Conservation (phyloP, 2,113 vertebrate genomes). For the Laticauda colubrina region DNA sequence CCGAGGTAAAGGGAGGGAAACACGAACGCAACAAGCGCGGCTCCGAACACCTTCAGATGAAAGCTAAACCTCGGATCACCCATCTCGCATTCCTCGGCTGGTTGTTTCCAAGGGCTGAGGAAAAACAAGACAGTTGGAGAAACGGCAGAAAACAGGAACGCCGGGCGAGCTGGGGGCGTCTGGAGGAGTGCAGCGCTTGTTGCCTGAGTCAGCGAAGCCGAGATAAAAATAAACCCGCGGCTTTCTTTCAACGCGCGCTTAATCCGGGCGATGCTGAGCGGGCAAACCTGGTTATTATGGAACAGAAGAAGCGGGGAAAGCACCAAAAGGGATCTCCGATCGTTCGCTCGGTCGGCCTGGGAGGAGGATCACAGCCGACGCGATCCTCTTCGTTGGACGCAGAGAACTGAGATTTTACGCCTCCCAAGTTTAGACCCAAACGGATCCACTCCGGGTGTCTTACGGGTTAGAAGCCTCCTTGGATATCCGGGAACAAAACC, state of each 20-base stretch:
- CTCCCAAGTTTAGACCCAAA: neutral
- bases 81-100: neutral
- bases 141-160: neutral
- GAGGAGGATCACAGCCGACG: neutral
- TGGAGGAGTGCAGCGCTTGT: too few species aligned
- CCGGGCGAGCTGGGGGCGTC: neutral
- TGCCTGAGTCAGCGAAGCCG: neutral
- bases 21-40: neutral
- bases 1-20: neutral
- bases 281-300: neutral
- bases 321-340: neutral
- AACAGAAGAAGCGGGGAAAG: neutral
- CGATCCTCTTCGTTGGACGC: neutral
- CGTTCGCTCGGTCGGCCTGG: neutral
- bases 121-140: neutral
- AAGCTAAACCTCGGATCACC: neutral
- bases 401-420: neutral
- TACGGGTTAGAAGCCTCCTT: neutral
- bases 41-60: neutral
- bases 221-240: neutral
- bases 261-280: neutral
- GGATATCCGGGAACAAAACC: neutral
- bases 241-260: neutral
- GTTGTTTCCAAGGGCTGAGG: neutral
- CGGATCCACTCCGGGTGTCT: neutral